phyloP scores from a whole-genome alignment of 2,113 vertebrate species.

The Muscicapa adusta region DNA sequence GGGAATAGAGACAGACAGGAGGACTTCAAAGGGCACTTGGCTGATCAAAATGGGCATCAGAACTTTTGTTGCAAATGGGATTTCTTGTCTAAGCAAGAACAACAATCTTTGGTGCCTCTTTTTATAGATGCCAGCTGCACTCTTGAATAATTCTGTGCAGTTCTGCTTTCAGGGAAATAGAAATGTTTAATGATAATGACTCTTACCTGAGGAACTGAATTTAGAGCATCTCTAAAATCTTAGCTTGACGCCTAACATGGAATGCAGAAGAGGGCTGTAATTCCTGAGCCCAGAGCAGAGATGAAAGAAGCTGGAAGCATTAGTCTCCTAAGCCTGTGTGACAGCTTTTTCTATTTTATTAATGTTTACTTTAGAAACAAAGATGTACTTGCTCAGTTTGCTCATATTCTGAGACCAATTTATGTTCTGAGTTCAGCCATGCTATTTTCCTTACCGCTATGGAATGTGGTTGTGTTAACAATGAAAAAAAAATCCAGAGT shows the following conservation, averaged over 20 bases:
- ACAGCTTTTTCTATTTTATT: background rate
- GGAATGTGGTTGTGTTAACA: conserved; percentile 14
- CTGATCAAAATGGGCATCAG: background rate
- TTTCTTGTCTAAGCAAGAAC: background rate
- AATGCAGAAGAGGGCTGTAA: background rate
- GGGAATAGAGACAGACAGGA: background rate
- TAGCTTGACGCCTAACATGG: background rate
- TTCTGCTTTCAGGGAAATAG: background rate
- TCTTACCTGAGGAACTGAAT: conserved; percentile 1
- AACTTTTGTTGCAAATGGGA: background rate
- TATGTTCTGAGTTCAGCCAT: background rate
- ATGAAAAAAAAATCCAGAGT: background rate
- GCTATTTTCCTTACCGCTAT: background rate
- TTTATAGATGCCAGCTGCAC: background rate
- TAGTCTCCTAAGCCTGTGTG: background rate
- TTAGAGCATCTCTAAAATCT: background rate
- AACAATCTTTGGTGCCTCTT: background rate
- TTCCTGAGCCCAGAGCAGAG: background rate
- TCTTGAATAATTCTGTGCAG: background rate
- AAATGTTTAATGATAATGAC: background rate
- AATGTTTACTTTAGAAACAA: background rate
- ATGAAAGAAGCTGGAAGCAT: background rate
- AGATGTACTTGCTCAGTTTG: background rate
- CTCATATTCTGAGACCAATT: conserved; percentile 24
- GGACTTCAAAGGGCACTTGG: background rate